Percentiles rank a stretch among this genome's conserved stretches.
phyloP scores from a whole-genome alignment of 2,797 vertebrate species.

The Emydoidea blandingii region DNA sequence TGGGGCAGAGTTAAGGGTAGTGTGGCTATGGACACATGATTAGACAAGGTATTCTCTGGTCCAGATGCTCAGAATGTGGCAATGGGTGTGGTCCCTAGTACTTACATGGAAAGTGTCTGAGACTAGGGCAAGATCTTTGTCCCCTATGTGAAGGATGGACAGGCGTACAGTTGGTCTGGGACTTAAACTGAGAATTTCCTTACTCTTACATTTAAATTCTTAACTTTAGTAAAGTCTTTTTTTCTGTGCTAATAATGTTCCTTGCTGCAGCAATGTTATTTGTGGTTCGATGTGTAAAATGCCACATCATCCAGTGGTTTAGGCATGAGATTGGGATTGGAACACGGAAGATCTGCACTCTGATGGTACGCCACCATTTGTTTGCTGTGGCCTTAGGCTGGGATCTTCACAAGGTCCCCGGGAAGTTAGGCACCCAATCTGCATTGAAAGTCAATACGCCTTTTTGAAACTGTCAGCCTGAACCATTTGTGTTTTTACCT shows the following conservation, averaged over 20 bases:
- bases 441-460: not conserved
- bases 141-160: not conserved
- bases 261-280: not conserved
- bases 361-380: not conserved
- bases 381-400: not conserved
- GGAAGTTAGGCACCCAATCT: not conserved
- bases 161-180: not conserved
- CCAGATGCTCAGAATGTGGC: rapidly evolving
- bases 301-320: not conserved
- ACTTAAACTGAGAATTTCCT: not conserved
- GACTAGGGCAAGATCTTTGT: not conserved
- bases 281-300: not conserved
- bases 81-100: not conserved
- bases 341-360: not conserved
- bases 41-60: not conserved
- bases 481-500: not conserved
- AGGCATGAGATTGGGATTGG: not conserved
- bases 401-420: not conserved
- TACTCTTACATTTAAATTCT: not conserved
- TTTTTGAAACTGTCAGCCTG: not conserved
- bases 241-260: not conserved
- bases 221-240: not conserved
- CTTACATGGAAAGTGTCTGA: not conserved
- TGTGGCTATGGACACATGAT: rapidly evolving
- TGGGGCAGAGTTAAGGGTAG: not conserved